Evolutionary conservation across 1,140 invertebrate genomes (phyloP).

Genomic region (Drosophila arawakana): DNA sequence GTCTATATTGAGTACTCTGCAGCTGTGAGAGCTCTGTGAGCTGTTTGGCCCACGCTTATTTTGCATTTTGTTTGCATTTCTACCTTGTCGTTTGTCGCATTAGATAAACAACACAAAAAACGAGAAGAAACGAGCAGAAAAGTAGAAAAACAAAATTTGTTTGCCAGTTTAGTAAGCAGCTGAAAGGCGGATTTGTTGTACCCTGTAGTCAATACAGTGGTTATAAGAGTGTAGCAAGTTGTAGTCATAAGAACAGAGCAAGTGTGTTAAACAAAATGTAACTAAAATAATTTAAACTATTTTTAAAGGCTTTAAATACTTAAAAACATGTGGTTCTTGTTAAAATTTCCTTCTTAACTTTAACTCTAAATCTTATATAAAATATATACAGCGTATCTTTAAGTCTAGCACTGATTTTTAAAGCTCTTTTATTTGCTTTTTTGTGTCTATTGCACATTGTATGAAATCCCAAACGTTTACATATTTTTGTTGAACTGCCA

Average conservation of each 20-base stretch:
- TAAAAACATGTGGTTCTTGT: no score
- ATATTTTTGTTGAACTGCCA: conserved; percentile 54
- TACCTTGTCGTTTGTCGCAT: conserved; percentile 63
- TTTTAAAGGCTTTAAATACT: neutral
- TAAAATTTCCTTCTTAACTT: no score
- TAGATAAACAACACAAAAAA: conserved; percentile 62
- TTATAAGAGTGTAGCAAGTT: neutral
- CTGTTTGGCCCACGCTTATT: conserved; percentile 45
- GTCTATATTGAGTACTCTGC: conserved; percentile 8
- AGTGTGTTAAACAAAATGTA: no score
- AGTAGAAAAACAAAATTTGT: conserved; percentile 58
- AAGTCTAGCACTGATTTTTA: neutral
- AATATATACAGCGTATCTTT: conserved; percentile 1
- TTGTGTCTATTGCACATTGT: conserved; percentile 61
- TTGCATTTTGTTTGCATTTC: conserved; percentile 60
- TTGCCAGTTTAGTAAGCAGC: conserved; percentile 46
- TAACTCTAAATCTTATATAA: neutral
- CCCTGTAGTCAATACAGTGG: neutral
- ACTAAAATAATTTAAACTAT: no score
- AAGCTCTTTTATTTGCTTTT: conserved; percentile 40
- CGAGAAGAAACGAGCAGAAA: no score
- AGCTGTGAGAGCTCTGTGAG: neutral
- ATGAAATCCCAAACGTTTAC: conserved; percentile 65
- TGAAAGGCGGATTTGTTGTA: conserved; percentile 23
- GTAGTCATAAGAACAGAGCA: no score